Evolutionary conservation across 2,113 vertebrate species (phyloP).

Genomic region (Neogale vison): DNA sequence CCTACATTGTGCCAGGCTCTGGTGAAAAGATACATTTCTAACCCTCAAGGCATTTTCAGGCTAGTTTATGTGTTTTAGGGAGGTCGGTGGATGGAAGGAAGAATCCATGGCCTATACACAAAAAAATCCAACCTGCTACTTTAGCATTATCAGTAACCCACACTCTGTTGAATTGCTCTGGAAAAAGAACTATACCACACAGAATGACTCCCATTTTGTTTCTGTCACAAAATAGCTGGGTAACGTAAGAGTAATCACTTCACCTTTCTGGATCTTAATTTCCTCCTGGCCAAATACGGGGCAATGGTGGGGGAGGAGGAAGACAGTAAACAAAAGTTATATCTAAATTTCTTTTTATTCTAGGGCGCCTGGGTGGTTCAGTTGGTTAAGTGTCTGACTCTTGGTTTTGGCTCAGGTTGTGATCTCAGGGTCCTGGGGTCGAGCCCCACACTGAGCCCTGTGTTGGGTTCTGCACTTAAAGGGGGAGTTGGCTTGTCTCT

Average conservation of each 20-base stretch:
- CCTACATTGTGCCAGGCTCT: conserved; percentile 20
- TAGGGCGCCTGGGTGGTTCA: not conserved
- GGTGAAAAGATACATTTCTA: conserved; percentile 61
- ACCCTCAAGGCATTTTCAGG: conserved; percentile 38
- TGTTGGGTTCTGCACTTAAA: not conserved
- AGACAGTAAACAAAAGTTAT: not conserved
- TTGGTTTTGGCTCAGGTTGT: not conserved
- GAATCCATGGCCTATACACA: not conserved
- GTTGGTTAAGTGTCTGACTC: not conserved
- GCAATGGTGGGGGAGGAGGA: not conserved
- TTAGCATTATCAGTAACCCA: conserved; percentile 29
- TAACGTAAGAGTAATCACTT: not conserved
- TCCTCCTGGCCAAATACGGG: not conserved
- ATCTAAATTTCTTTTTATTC: not conserved
- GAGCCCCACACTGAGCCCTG: not conserved
- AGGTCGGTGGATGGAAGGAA: not conserved
- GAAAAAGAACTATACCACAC: not conserved
- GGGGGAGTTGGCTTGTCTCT: not conserved
- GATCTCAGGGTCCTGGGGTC: not conserved
- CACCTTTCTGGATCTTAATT: conserved; percentile 10
- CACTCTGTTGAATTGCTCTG: conserved; percentile 1
- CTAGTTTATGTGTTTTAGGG: conserved; percentile 34
- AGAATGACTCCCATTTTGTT: conserved; percentile 14
- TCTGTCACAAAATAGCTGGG: not conserved
- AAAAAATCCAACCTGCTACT: conserved; percentile 45